phyloP scores from a whole-genome alignment of 2,888 invertebrate genomes.

The Carcina quercana region DNA sequence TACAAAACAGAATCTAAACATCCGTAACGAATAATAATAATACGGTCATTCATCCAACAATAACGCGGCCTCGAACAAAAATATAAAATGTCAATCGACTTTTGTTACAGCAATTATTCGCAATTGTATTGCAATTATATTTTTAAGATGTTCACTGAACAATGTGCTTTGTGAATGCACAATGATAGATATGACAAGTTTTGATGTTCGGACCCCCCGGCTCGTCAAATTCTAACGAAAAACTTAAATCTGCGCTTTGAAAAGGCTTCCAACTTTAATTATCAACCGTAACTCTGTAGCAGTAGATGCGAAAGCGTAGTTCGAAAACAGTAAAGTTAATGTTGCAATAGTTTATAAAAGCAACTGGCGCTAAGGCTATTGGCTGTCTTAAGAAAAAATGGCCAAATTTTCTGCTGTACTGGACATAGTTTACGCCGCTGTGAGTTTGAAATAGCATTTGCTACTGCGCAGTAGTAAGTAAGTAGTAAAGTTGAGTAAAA shows the following conservation, averaged over 20 bases:
- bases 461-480: background rate
- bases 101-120: constrained; percentile 40
- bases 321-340: constrained; percentile 1
- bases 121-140: constrained; percentile 54
- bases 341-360: constrained; percentile 9
- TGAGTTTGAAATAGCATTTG: constrained; percentile 14
- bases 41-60: constrained; percentile 8
- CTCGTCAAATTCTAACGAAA: constrained; percentile 9
- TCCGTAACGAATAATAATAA: constrained; percentile 1
- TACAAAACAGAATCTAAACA: constrained; percentile 1
- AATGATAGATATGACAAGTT: constrained; percentile 54
- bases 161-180: constrained; percentile 29
- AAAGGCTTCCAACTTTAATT: background rate
- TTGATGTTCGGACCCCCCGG: constrained; percentile 57
- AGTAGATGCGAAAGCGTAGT: no score
- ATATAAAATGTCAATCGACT: constrained; percentile 35
- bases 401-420: constrained; percentile 40
- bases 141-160: constrained; percentile 45
- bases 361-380: constrained; percentile 39
- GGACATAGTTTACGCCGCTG: constrained; percentile 18
- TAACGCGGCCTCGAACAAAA: constrained; percentile 16
- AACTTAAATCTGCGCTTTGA: constrained; percentile 1
- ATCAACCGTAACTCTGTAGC: no score
- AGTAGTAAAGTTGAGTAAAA: constrained; percentile 11
- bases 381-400: constrained; percentile 22